Evolutionary conservation across 2,888 invertebrate species (phyloP).

Genomic region (Mamestra brassicae): DNA sequence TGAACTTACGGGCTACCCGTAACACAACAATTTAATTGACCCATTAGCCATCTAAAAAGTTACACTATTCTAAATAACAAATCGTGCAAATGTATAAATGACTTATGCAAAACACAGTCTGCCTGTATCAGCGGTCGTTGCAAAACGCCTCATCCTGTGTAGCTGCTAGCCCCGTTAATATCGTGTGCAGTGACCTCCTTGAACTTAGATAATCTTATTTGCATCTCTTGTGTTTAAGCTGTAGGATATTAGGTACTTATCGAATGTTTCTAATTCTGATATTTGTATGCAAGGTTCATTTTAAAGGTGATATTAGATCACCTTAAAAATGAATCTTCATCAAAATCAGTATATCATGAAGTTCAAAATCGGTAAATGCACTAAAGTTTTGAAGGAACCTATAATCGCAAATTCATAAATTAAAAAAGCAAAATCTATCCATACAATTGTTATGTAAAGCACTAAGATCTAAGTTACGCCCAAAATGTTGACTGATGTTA

Average conservation of each 20-base stretch:
- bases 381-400: too few species aligned
- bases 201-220: slow-evolving; percentile 57
- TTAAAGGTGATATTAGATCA: too few species aligned
- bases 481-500: neutral
- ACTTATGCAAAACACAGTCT: slow-evolving; percentile 24
- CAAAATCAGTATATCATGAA: too few species aligned
- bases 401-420: too few species aligned
- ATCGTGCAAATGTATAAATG: slow-evolving; percentile 13
- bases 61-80: too few species aligned
- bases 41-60: too few species aligned
- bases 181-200: slow-evolving; percentile 39
- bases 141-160: slow-evolving; percentile 51
- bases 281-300: neutral
- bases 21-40: too few species aligned
- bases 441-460: neutral
- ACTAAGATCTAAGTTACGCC: neutral
- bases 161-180: slow-evolving; percentile 31
- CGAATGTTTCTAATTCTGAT: neutral
- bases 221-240: slow-evolving; percentile 37
- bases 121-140: slow-evolving; percentile 23
- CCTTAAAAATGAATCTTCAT: too few species aligned
- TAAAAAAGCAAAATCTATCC: too few species aligned
- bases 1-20: too few species aligned
- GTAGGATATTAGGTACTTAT: slow-evolving; percentile 5
- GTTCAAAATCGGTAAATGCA: too few species aligned